phyloP scores from a whole-genome alignment of 2,888 invertebrate species.

The Tetropium fuscum region DNA sequence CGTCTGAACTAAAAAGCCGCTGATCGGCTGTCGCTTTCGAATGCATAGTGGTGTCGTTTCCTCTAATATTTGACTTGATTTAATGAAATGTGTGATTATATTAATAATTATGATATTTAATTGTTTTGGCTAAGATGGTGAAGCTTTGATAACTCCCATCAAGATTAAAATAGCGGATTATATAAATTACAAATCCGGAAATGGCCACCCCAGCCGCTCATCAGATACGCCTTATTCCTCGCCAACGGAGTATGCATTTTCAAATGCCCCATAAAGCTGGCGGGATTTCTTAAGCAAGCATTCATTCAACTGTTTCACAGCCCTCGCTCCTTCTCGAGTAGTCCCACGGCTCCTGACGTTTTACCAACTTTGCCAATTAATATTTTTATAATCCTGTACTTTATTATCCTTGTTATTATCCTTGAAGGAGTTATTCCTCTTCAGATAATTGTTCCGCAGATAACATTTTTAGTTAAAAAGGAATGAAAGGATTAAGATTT shows the following conservation, averaged over 20 bases:
- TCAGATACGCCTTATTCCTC: constrained; percentile 13
- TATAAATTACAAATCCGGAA: no score
- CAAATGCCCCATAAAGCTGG: constrained; percentile 6
- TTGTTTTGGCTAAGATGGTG: no score
- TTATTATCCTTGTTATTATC: constrained; percentile 63
- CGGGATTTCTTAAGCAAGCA: constrained; percentile 18
- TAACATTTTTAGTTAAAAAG: constrained; percentile 46
- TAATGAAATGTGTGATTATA: no score
- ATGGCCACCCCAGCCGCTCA: constrained; percentile 9
- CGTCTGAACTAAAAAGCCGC: no score
- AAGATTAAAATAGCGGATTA: no score
- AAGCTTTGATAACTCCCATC: no score
- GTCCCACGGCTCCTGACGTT: constrained; percentile 56
- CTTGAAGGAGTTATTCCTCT: constrained; percentile 59
- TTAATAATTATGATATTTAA: no score
- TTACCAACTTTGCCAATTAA: constrained; percentile 64
- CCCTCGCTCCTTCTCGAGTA: constrained; percentile 43
- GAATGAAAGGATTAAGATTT: constrained; percentile 48
- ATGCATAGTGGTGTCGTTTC: no score
- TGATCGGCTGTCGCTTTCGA: no score
- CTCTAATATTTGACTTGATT: no score
- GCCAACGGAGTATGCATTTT: constrained; percentile 6
- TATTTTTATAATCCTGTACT: constrained; percentile 63
- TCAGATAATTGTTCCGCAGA: constrained; percentile 57
- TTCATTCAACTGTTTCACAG: constrained; percentile 32